Evolutionary conservation across 2,113 vertebrate species (phyloP).

Genomic region (Thalassarche chlororhynchos): DNA sequence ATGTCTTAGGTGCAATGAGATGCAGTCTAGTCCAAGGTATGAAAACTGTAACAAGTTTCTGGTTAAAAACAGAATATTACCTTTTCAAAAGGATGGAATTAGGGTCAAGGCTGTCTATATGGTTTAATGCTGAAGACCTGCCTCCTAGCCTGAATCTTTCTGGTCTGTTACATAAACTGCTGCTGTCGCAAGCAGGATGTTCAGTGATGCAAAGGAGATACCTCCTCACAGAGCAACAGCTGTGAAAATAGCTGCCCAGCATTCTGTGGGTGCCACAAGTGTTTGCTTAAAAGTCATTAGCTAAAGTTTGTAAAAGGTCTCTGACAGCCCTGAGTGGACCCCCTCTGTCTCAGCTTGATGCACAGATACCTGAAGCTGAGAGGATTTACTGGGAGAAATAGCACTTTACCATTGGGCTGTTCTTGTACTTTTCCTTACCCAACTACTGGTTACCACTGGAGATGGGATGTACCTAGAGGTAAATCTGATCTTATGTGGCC

Average conservation of each 20-base stretch:
- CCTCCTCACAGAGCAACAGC: neutral
- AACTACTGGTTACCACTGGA: neutral
- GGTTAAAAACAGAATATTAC: neutral
- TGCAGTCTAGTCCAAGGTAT: neutral
- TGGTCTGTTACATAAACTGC: neutral
- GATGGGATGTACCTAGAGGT: neutral
- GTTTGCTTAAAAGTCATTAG: neutral
- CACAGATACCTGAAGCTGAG: neutral
- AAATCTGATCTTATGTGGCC: neutral
- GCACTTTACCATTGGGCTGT: neutral
- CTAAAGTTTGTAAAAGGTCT: neutral
- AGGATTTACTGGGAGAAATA: neutral
- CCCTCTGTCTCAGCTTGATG: neutral
- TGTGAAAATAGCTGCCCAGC: neutral
- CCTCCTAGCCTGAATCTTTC: neutral
- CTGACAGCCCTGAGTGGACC: neutral
- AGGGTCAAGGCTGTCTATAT: neutral
- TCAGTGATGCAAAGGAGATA: neutral
- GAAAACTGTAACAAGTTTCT: neutral
- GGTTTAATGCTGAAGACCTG: neutral
- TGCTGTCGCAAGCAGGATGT: neutral
- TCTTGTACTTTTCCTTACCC: neutral
- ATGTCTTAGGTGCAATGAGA: neutral
- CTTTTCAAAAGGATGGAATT: neutral
- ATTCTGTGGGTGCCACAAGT: neutral